These are phyloP conservation scores for Rhineura floridana DNA, from an alignment of 2,113 vertebrate genomes.

Conservation along the genomic window DNA sequence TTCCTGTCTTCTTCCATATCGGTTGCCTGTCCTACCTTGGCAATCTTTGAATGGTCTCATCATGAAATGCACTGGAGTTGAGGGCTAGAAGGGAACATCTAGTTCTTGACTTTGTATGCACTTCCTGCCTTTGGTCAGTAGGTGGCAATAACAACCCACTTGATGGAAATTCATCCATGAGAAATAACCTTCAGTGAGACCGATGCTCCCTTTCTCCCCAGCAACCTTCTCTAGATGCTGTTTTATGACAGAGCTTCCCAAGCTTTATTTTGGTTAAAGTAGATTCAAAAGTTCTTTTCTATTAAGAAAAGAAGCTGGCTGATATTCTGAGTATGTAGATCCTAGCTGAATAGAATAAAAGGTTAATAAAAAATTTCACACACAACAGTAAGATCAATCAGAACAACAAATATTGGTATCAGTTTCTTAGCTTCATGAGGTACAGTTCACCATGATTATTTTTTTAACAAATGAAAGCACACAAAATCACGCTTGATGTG, in stretches of 20 bases:
- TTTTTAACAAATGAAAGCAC: background rate
- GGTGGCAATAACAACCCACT: no score
- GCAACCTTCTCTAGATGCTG: background rate
- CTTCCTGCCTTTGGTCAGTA: no score
- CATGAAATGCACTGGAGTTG: no score
- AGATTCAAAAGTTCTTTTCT: background rate
- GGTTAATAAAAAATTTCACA: background rate
- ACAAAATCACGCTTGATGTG: background rate
- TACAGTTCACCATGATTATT: background rate
- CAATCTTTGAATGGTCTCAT: no score
- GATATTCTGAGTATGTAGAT: background rate
- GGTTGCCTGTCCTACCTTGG: no score
- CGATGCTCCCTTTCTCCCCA: no score
- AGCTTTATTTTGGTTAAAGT: background rate
- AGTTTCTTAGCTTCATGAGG: background rate
- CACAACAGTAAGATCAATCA: background rate
- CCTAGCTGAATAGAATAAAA: background rate
- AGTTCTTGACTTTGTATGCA: no score
- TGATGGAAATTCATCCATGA: no score
- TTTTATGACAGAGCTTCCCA: background rate
- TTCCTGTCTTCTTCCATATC: no score
- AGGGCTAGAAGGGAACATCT: no score
- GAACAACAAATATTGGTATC: background rate
- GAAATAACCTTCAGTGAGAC: no score
- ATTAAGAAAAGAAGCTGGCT: background rate